phyloP scores from a whole-genome alignment of 1,140 invertebrate genomes.

The Dermatophagoides farinae region DNA sequence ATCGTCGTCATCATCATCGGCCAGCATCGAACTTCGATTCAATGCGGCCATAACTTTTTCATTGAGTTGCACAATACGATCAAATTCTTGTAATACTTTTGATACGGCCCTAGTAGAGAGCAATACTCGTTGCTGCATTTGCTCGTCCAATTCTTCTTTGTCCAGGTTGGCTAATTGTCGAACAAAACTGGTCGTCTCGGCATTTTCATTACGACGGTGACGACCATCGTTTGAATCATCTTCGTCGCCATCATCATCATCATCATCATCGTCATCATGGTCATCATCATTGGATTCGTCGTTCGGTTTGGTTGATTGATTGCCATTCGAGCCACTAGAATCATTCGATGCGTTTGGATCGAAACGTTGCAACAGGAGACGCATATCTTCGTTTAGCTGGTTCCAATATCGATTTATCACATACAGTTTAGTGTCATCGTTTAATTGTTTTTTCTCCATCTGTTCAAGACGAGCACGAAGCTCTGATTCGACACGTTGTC shows the following conservation, averaged over 20 bases:
- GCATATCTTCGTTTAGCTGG: slow-evolving; percentile 85
- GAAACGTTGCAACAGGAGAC: slow-evolving; percentile 78
- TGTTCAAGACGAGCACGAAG: slow-evolving; percentile 80
- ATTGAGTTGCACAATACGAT: slow-evolving; percentile 74
- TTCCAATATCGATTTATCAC: slow-evolving; percentile 98
- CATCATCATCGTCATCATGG: background rate
- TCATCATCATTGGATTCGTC: background rate
- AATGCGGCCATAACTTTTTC: slow-evolving; percentile 61
- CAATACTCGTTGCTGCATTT: slow-evolving; percentile 75
- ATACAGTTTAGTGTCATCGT: slow-evolving; percentile 91
- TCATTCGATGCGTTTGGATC: slow-evolving; percentile 72
- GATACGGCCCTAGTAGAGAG: slow-evolving; percentile 53
- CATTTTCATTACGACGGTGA: slow-evolving; percentile 50
- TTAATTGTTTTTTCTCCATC: slow-evolving; percentile 83
- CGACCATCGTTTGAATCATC: background rate
- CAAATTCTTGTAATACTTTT: slow-evolving; percentile 78
- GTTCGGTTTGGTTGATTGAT: background rate
- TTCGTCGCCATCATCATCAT: background rate
- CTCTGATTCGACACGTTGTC: slow-evolving; percentile 69
- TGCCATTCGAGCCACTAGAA: background rate
- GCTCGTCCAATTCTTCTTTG: slow-evolving; percentile 86
- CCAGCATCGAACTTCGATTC: background rate
- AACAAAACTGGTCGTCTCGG: slow-evolving; percentile 85
- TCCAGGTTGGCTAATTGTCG: slow-evolving; percentile 95
- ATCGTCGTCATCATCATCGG: background rate